Evolutionary conservation across 2,888 invertebrate genomes (phyloP).

Genomic region (Sarcophaga caerulescens): DNA sequence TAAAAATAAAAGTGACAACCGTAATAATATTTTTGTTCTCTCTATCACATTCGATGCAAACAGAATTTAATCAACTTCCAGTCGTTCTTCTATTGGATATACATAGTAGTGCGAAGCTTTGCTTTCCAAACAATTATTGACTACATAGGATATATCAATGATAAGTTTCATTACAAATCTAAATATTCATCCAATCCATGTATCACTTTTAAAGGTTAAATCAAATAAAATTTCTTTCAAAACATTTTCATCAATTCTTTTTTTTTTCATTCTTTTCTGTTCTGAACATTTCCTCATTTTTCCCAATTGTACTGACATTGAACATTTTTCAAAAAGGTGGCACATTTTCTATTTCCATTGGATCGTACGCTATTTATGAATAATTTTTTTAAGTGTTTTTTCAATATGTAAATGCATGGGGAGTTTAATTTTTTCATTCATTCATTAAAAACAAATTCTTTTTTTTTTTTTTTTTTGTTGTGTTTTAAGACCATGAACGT

Average conservation of each 20-base stretch:
- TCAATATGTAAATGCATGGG: not conserved
- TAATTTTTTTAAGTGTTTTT: not conserved
- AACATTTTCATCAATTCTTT: not conserved
- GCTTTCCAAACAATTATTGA: too few species aligned
- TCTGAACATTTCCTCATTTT: slow-evolving; percentile 33
- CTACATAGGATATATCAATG: too few species aligned
- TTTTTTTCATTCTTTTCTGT: not conserved
- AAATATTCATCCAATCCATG: too few species aligned
- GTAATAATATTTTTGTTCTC: too few species aligned
- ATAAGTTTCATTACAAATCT: too few species aligned
- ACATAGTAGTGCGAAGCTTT: too few species aligned
- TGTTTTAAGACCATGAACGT: slow-evolving; percentile 43
- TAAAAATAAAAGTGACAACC: too few species aligned
- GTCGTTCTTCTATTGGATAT: too few species aligned
- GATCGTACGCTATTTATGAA: slow-evolving; percentile 2
- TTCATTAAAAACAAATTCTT: too few species aligned
- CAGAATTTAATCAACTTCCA: too few species aligned
- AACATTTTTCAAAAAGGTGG: slow-evolving; percentile 34
- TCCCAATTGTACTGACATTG: slow-evolving; percentile 45
- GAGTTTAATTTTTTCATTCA: not conserved
- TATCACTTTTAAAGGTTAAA: slow-evolving; percentile 25
- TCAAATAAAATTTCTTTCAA: not conserved
- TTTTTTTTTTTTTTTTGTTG: slow-evolving; percentile 16
- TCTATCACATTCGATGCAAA: too few species aligned
- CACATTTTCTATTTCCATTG: not conserved